A percentile compares a stretch with the other conserved stretches of the same genome.
Evolutionary conservation across 2,797 vertebrate genomes (phyloP).

Genomic region (Anniella stebbinsi): DNA sequence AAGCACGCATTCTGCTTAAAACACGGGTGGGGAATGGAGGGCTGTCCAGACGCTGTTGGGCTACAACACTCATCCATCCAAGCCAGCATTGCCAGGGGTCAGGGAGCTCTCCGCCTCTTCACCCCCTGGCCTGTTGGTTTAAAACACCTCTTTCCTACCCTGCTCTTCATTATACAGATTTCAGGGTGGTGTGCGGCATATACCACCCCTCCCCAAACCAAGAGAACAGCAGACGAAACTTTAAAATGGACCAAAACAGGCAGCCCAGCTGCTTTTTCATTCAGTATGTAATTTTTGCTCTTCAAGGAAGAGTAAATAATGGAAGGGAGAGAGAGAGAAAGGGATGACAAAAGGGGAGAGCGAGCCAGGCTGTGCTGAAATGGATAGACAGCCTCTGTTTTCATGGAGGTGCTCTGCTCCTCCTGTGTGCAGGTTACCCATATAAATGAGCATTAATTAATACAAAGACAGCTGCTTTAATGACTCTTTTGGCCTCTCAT

Average conservation of each 20-base stretch:
- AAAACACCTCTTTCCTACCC: neutral
- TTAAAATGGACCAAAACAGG: neutral
- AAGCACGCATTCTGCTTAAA: neutral
- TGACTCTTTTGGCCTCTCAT: neutral
- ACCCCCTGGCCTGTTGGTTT: neutral
- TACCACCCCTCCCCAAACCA: neutral
- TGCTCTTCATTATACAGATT: neutral
- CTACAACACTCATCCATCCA: neutral
- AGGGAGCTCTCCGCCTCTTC: neutral
- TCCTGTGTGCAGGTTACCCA: neutral
- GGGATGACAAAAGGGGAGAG: neutral
- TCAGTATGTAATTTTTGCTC: neutral
- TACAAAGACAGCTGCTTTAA: neutral
- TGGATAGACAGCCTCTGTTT: neutral
- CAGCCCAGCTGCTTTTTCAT: neutral
- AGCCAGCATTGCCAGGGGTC: neutral
- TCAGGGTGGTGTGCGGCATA: neutral
- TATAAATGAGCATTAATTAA: conserved; percentile 50
- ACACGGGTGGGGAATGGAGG: too few relatives aligned
- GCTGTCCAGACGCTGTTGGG: neutral
- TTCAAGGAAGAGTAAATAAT: neutral
- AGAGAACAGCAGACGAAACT: neutral
- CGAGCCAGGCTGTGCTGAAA: neutral
- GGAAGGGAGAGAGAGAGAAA: neutral
- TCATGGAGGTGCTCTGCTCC: neutral